A percentile compares a stretch with the other conserved stretches of the same genome.
Evolutionary conservation across 2,113 vertebrate genomes (phyloP).

Genomic region (Tenrec ecaudatus): DNA sequence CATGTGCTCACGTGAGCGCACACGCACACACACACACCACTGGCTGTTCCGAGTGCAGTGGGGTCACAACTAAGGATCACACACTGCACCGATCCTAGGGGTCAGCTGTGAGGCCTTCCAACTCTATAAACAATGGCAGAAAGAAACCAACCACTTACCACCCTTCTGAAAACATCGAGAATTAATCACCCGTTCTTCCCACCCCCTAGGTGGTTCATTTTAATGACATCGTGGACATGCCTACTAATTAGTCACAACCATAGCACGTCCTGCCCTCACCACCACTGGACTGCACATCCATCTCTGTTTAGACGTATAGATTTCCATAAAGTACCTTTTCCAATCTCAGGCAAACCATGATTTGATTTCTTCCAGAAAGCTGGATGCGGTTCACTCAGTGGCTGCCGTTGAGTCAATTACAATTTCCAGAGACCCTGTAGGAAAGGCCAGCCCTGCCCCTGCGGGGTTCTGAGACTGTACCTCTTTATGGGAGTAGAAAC

Average conservation of each 20-base stretch:
- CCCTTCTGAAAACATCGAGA: not conserved
- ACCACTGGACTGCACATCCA: not conserved
- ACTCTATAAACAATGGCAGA: conserved; percentile 48
- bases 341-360: not conserved
- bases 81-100: not conserved
- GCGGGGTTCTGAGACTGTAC: too few relatives aligned
- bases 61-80: not conserved
- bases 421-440: too few relatives aligned
- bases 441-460: too few relatives aligned
- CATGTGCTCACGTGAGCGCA: not conserved
- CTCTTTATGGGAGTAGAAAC: too few relatives aligned
- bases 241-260: not conserved
- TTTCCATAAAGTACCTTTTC: not conserved
- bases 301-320: not conserved
- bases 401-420: too few relatives aligned
- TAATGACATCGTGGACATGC: not conserved
- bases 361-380: not conserved
- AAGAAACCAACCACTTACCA: conserved; percentile 11
- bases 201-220: not conserved
- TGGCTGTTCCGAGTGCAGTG: too few relatives aligned
- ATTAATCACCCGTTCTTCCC: not conserved
- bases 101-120: not conserved
- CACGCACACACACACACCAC: not conserved
- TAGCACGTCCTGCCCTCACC: not conserved
- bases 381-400: too few relatives aligned